These are phyloP conservation scores for Drosophila formosana DNA, from an alignment of 2,888 invertebrate genomes.

Conservation along the genomic window DNA sequence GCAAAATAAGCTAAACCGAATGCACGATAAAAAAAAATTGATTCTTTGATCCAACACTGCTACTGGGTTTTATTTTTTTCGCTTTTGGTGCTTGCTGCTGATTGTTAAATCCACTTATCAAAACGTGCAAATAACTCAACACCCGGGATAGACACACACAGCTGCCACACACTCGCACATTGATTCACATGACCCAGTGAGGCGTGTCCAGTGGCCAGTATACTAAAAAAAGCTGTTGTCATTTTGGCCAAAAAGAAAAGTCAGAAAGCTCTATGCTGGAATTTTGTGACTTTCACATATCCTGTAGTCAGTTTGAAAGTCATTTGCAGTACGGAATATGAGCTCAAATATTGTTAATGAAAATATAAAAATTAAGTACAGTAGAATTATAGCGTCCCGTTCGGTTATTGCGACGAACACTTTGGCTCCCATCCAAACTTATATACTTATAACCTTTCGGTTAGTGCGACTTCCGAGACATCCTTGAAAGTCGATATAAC, in stretches of 20 bases:
- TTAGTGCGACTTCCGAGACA: no score
- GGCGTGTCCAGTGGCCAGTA: conserved; percentile 55
- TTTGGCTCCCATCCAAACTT: no score
- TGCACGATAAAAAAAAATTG: conserved; percentile 2
- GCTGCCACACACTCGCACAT: conserved; percentile 37
- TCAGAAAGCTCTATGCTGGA: not conserved
- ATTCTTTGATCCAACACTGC: conserved; percentile 21
- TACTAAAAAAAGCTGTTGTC: conserved; percentile 55
- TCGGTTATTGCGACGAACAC: no score
- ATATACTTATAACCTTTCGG: no score
- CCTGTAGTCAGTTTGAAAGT: not conserved
- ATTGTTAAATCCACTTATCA: conserved; percentile 76
- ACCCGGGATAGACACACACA: conserved; percentile 56
- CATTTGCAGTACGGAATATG: not conserved
- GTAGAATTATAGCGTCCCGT: no score
- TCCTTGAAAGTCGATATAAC: no score
- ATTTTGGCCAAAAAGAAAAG: conserved; percentile 27
- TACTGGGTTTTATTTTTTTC: conserved; percentile 11
- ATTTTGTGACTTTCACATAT: conserved; percentile 1
- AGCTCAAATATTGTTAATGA: not conserved
- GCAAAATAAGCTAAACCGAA: not conserved
- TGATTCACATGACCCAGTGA: conserved; percentile 54
- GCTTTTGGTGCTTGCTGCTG: conserved; percentile 34
- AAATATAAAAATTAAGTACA: no score
- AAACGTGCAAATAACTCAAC: conserved; percentile 78